Evolutionary conservation across 2,113 vertebrate species (phyloP).

Genomic region (Pelodiscus sinensis): DNA sequence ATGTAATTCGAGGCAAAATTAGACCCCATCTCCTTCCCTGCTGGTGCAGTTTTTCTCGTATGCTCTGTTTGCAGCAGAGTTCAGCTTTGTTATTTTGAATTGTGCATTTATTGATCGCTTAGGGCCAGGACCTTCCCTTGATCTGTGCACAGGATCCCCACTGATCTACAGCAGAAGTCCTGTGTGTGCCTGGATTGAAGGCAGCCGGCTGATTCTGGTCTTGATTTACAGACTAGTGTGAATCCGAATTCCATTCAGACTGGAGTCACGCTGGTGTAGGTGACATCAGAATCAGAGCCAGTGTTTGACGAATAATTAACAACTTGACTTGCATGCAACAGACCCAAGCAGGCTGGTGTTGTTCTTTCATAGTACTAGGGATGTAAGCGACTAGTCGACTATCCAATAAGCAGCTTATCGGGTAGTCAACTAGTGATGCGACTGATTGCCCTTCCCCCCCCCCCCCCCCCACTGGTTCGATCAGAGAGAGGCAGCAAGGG

Average conservation of each 20-base stretch:
- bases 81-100: neutral
- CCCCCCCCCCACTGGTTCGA: too few species aligned
- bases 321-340: neutral
- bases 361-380: neutral
- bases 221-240: rapidly evolving
- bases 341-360: neutral
- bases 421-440: too few species aligned
- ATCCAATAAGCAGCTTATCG: too few species aligned
- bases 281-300: neutral
- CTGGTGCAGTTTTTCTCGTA: neutral
- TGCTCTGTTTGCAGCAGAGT: neutral
- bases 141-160: rapidly evolving
- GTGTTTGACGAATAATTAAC: neutral
- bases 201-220: neutral
- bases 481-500: too few species aligned
- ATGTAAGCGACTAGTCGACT: too few species aligned
- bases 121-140: rapidly evolving
- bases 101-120: neutral
- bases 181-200: neutral
- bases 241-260: neutral
- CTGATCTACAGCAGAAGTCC: rapidly evolving
- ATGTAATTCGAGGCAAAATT: neutral
- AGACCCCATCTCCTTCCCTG: too few species aligned
- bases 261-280: rapidly evolving
- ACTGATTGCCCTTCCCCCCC: too few species aligned